Conservation (phyloP, 1,140 invertebrate species). For the Drosophila sp. region DNA sequence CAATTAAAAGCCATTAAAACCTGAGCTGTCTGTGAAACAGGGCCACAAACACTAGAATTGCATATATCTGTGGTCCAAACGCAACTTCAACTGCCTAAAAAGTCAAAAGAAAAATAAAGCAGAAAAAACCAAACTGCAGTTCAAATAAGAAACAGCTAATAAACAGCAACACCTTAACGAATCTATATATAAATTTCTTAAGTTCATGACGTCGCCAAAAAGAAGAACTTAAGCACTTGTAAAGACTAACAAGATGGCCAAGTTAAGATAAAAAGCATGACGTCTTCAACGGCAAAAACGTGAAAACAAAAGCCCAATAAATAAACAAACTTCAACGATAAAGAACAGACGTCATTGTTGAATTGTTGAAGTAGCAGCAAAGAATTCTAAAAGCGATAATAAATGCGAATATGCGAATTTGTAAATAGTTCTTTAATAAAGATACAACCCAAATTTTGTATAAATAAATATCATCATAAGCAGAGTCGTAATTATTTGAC, state of each 20-base stretch:
- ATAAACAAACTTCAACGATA: constrained; percentile 34
- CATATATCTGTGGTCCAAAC: constrained; percentile 4
- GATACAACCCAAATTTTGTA: too few species aligned
- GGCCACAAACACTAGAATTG: neutral
- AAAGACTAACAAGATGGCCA: constrained; percentile 8
- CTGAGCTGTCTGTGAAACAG: constrained; percentile 41
- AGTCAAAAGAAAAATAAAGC: neutral
- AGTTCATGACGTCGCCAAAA: constrained; percentile 29
- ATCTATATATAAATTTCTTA: constrained; percentile 2
- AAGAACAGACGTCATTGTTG: constrained; percentile 40
- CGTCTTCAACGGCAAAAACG: constrained; percentile 13
- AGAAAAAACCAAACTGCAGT: neutral
- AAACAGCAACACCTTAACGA: constrained; percentile 2
- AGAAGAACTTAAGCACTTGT: neutral
- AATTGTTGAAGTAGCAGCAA: constrained; percentile 19
- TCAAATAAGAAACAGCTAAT: constrained; percentile 1
- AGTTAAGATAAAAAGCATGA: constrained; percentile 19
- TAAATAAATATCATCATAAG: neutral
- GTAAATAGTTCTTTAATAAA: constrained; percentile 3
- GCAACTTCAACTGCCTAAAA: neutral
- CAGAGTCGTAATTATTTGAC: neutral
- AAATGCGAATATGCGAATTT: constrained; percentile 2
- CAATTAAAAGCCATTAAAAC: constrained; percentile 80
- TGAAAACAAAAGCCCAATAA: constrained; percentile 27
- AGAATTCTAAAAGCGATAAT: constrained; percentile 10